Conservation (phyloP, 1,140 invertebrate genomes). For the Centruroides sculpturatus region DNA sequence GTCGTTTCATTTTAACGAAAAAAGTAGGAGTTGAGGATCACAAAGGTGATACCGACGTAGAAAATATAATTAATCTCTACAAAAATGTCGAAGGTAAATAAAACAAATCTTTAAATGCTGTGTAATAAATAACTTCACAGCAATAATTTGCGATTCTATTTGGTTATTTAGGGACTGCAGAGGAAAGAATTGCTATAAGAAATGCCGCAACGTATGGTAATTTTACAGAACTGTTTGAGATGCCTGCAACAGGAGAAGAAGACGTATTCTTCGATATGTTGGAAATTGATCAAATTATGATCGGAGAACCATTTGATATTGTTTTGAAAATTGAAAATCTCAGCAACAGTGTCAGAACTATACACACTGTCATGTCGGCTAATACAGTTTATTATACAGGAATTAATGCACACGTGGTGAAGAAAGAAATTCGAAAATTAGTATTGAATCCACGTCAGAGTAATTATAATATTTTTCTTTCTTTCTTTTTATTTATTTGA, state of each 20-base stretch:
- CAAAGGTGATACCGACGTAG: constrained; percentile 30
- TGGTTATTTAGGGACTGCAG: constrained; percentile 23
- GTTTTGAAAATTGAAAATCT: constrained; percentile 17
- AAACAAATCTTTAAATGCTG: not conserved
- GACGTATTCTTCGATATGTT: constrained; percentile 72
- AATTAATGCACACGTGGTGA: constrained; percentile 47
- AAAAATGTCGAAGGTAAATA: constrained; percentile 65
- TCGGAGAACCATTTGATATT: constrained; percentile 56
- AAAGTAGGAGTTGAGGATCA: constrained; percentile 54
- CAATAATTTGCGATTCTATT: too few relatives aligned
- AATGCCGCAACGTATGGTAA: constrained; percentile 39
- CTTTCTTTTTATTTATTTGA: too few relatives aligned
- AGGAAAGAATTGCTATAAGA: constrained; percentile 66
- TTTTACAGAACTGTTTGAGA: constrained; percentile 15
- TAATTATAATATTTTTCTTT: constrained; percentile 2
- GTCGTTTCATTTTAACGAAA: constrained; percentile 77
- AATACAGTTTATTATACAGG: constrained; percentile 61
- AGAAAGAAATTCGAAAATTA: constrained; percentile 40
- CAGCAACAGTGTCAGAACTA: constrained; percentile 41
- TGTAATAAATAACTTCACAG: too few relatives aligned
- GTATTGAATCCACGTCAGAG: constrained; percentile 16
- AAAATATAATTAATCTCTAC: constrained; percentile 73
- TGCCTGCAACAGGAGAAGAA: constrained; percentile 47
- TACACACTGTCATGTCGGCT: constrained; percentile 46
- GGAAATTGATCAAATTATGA: constrained; percentile 66